Conservation (phyloP, 92 coral and sea anemone species). For the Parazoanthus atlanticus region DNA sequence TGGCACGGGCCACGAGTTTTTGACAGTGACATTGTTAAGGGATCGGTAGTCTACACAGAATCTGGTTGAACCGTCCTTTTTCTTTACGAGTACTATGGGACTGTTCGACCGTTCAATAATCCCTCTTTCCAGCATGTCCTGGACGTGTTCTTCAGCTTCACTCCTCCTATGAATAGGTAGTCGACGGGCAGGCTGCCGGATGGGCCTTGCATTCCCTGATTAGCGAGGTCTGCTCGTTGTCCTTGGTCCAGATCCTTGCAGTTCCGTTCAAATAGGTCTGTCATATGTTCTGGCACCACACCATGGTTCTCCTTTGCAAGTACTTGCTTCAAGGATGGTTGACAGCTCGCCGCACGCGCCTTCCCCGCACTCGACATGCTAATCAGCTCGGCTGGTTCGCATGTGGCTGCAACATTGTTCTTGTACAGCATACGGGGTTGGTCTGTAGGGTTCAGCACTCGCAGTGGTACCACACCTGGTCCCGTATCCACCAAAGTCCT, state of each 20-base stretch:
- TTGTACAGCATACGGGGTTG: slow-evolving; percentile 43
- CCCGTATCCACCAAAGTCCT: slow-evolving; percentile 53
- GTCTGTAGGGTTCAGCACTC: slow-evolving; percentile 61
- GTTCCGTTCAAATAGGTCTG: slow-evolving; percentile 47
- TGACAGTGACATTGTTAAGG: slow-evolving; percentile 39
- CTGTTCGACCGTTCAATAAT: slow-evolving; percentile 39
- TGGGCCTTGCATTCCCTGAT: slow-evolving; percentile 40
- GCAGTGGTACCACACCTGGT: slow-evolving; percentile 38
- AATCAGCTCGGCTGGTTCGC: slow-evolving; percentile 12
- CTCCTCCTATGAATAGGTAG: slow-evolving; percentile 38
- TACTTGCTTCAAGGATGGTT: slow-evolving; percentile 4
- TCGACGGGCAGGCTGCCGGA: slow-evolving; percentile 41
- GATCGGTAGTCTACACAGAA: slow-evolving; percentile 45
- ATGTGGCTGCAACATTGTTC: slow-evolving; percentile 46
- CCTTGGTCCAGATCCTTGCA: slow-evolving; percentile 16
- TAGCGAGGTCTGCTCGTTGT: slow-evolving; percentile 23
- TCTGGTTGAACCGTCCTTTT: slow-evolving; percentile 33
- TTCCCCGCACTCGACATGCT: neutral
- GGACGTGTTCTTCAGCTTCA: slow-evolving; percentile 41
- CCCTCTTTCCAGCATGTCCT: slow-evolving; percentile 48
- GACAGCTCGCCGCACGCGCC: slow-evolving; percentile 12
- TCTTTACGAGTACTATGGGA: slow-evolving; percentile 36
- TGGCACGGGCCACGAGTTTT: slow-evolving; percentile 43
- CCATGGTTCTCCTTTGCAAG: slow-evolving; percentile 25
- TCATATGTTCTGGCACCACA: slow-evolving; percentile 37